Percentiles rank a stretch among this genome's conserved stretches.
These are phyloP conservation scores for Amblyornis subalaris DNA, from an alignment of 2,113 vertebrate genomes.

Conservation along the genomic window DNA sequence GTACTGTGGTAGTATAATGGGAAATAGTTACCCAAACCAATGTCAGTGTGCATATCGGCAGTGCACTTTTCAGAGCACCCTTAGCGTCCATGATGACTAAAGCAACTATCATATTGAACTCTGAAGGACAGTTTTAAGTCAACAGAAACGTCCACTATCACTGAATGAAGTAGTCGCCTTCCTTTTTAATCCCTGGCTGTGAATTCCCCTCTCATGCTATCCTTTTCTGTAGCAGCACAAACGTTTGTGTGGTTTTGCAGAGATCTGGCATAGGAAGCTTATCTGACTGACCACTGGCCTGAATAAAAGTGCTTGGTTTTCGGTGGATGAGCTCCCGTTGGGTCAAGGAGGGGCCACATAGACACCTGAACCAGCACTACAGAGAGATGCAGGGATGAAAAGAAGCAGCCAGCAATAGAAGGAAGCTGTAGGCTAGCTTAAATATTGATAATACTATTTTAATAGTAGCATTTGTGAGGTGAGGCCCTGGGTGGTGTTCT, in stretches of 20 bases:
- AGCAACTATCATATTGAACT: neutral
- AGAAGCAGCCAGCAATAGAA: neutral
- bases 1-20: neutral
- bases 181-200: neutral
- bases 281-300: neutral
- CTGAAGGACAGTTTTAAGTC: neutral
- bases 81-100: neutral
- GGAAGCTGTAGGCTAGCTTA: neutral
- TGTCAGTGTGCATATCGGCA: neutral
- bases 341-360: neutral
- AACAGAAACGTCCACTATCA: neutral
- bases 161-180: neutral
- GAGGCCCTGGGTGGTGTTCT: neutral
- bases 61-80: neutral
- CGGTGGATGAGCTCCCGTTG: neutral
- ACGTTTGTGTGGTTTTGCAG: neutral
- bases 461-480: neutral
- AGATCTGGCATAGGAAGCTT: neutral
- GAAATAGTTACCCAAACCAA: neutral
- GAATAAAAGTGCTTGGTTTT: neutral
- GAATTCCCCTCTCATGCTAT: neutral
- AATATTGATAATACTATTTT: neutral
- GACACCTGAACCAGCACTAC: neutral
- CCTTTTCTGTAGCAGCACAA: neutral
- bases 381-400: neutral